phyloP scores from a whole-genome alignment of 2,113 vertebrate genomes.

The Trichomycterus rosablanca region DNA sequence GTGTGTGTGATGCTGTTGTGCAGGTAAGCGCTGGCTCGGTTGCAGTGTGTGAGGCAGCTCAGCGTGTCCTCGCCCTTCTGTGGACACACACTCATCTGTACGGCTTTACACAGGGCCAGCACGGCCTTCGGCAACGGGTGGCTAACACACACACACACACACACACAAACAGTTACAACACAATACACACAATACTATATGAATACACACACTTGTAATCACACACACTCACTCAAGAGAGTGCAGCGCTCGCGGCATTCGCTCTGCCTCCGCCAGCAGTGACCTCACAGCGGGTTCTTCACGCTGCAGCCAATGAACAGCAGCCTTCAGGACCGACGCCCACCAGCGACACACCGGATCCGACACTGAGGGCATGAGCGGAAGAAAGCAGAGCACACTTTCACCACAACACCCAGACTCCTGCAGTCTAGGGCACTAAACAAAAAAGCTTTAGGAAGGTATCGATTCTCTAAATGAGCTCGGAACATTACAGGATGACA shows the following conservation, averaged over 20 bases:
- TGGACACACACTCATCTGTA: conserved; percentile 79
- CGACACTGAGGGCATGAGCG: conserved; percentile 77
- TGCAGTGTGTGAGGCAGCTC: conserved; percentile 76
- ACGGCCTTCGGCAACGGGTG: conserved; percentile 84
- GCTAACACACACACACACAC: conserved; percentile 60
- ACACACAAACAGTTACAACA: background rate
- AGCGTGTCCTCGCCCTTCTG: conserved; percentile 82
- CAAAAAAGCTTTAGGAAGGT: no score
- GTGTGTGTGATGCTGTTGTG: conserved; percentile 78
- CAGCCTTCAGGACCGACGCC: conserved; percentile 81
- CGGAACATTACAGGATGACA: no score
- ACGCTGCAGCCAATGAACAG: conserved; percentile 84
- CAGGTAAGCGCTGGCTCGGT: conserved; percentile 84
- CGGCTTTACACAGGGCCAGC: conserved; percentile 81
- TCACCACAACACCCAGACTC: background rate
- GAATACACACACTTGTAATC: background rate
- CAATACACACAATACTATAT: background rate
- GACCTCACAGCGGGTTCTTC: conserved; percentile 77
- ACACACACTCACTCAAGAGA: conserved; percentile 77
- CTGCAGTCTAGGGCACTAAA: no score
- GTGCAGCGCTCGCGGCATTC: conserved; percentile 86
- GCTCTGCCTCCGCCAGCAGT: conserved; percentile 79
- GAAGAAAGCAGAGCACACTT: background rate
- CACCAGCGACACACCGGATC: conserved; percentile 93
- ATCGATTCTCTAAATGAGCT: background rate